phyloP scores from a whole-genome alignment of 1,140 invertebrate genomes.

The Drosophila equinoxialis region DNA sequence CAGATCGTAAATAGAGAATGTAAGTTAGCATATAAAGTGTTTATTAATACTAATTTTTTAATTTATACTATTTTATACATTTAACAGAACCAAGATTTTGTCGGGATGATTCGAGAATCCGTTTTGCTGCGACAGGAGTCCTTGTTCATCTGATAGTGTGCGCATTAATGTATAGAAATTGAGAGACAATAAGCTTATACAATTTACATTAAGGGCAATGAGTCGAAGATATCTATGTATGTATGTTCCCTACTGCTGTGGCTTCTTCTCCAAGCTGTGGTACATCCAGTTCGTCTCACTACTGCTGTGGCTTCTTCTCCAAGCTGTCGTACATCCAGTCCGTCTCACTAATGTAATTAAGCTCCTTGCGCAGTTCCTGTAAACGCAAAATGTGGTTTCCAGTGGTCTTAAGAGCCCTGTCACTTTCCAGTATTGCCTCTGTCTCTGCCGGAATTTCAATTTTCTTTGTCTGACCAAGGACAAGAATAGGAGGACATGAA shows the following conservation, averaged over 20 bases:
- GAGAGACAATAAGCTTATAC: too few relatives aligned
- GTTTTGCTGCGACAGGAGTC: too few relatives aligned
- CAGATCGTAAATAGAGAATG: too few relatives aligned
- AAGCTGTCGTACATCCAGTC: constrained; percentile 88
- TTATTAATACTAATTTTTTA: too few relatives aligned
- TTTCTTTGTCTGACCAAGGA: constrained; percentile 59
- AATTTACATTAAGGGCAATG: too few relatives aligned
- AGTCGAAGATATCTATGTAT: neutral
- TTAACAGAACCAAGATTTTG: too few relatives aligned
- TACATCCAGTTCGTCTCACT: constrained; percentile 88
- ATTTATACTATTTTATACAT: too few relatives aligned
- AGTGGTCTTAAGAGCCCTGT: constrained; percentile 55
- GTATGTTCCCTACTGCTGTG: constrained; percentile 50
- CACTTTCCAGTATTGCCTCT: constrained; percentile 50
- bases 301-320: constrained; percentile 65
- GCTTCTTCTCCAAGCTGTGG: constrained; percentile 83
- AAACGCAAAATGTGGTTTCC: constrained; percentile 86
- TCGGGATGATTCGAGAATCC: too few relatives aligned
- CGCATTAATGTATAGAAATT: too few relatives aligned
- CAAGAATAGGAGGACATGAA: constrained; percentile 3
- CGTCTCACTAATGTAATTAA: constrained; percentile 87
- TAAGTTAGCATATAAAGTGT: too few relatives aligned
- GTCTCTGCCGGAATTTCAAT: constrained; percentile 53
- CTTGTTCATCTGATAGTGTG: too few relatives aligned
- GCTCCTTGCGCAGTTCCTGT: constrained; percentile 86